A percentile compares a stretch with the other conserved stretches of the same genome.
Evolutionary conservation across 2,888 invertebrate species (phyloP).

Genomic region (Mesorhabditis spiculigera): DNA sequence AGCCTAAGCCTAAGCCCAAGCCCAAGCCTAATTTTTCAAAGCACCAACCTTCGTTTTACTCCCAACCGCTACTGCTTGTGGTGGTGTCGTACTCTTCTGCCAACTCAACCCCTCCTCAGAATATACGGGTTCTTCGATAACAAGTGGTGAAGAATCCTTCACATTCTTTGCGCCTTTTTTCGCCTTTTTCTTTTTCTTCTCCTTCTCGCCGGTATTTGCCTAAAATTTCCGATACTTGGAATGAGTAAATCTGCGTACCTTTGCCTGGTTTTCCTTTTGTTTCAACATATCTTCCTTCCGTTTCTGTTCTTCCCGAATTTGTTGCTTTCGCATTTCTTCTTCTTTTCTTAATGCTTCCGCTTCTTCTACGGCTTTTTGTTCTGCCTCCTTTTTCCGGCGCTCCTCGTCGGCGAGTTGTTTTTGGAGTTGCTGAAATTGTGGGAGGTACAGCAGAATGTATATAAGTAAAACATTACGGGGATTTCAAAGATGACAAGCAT

Average conservation of each 20-base stretch:
- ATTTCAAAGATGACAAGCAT: too few species aligned
- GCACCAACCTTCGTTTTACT: too few species aligned
- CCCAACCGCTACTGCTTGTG: not conserved
- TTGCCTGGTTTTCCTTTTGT: not conserved
- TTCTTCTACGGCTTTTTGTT: not conserved
- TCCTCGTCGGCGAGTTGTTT: not conserved
- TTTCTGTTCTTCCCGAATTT: not conserved
- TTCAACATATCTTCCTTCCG: not conserved
- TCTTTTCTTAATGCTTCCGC: not conserved
- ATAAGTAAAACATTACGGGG: not conserved
- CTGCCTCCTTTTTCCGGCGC: not conserved
- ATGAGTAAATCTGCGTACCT: not conserved
- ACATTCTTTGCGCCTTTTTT: not conserved
- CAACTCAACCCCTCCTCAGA: not conserved
- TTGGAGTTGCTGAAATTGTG: not conserved
- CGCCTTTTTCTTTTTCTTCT: conserved; percentile 1
- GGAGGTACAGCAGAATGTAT: not conserved
- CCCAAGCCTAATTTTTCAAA: too few species aligned
- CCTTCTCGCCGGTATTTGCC: not conserved
- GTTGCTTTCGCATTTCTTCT: not conserved
- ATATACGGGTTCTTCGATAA: not conserved
- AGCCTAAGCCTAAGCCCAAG: too few species aligned
- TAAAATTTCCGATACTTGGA: not conserved
- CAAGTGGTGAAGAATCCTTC: conserved; percentile 2
- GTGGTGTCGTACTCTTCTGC: conserved; percentile 6